These are phyloP conservation scores for Callinectes sapidus DNA, from an alignment of 2,888 invertebrate genomes.

Conservation along the genomic window DNA sequence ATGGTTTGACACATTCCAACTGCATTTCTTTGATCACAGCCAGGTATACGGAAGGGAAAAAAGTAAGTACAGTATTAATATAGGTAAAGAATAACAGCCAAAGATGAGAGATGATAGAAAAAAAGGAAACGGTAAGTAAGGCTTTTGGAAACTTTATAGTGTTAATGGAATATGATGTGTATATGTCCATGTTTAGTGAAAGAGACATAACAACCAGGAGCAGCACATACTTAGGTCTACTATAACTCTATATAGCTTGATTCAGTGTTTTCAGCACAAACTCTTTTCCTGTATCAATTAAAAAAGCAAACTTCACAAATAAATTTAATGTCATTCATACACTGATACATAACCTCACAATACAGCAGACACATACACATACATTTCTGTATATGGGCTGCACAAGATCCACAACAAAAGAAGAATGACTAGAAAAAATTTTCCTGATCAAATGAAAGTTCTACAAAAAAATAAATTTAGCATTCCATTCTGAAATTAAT, in stretches of 20 bases:
- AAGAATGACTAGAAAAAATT: neutral
- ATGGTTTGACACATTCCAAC: too few species aligned
- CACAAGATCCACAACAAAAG: neutral
- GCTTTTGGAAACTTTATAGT: neutral
- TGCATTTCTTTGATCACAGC: too few species aligned
- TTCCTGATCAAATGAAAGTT: neutral
- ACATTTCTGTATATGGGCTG: neutral
- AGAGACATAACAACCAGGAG: neutral
- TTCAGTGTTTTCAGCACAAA: neutral
- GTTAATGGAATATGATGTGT: neutral
- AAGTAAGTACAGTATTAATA: too few species aligned
- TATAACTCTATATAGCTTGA: neutral
- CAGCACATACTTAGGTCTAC: neutral
- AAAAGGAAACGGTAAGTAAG: too few species aligned
- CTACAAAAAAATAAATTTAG: neutral
- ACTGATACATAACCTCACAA: constrained; percentile 3
- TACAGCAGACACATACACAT: neutral
- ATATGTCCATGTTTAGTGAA: neutral
- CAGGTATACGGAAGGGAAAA: too few species aligned
- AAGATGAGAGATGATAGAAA: too few species aligned
- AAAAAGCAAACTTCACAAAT: neutral
- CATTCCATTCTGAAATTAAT: neutral
- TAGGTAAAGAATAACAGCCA: too few species aligned
- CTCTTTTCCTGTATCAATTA: neutral
- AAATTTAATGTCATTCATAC: constrained; percentile 21